Evolutionary conservation across 2,888 invertebrate genomes (phyloP).

Genomic region (Subacronicta megacephala): DNA sequence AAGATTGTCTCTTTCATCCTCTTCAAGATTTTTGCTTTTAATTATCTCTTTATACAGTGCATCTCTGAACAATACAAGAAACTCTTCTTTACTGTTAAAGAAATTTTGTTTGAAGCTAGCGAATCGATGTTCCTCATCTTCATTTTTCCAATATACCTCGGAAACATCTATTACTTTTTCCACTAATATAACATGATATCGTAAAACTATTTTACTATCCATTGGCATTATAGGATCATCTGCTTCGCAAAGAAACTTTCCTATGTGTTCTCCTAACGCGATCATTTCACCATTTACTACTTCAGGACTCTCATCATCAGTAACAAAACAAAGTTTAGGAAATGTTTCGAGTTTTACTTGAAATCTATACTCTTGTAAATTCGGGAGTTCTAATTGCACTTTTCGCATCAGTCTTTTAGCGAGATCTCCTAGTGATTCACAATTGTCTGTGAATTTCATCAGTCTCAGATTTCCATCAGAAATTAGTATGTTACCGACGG

Average conservation of each 20-base stretch:
- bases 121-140: constrained; percentile 23
- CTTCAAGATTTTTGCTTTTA: constrained; percentile 2
- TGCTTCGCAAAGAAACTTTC: constrained; percentile 13
- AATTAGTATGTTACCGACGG: constrained; percentile 38
- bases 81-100: constrained; percentile 16
- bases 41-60: constrained; percentile 14
- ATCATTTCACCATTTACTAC: constrained; percentile 9
- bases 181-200: constrained; percentile 38
- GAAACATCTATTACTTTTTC: constrained; percentile 27
- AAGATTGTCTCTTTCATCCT: constrained; percentile 1
- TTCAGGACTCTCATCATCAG: constrained; percentile 1
- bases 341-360: constrained; percentile 24
- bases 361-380: constrained; percentile 34
- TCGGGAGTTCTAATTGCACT: constrained; percentile 6
- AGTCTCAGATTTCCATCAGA: constrained; percentile 25
- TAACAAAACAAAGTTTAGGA: constrained; percentile 13
- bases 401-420: constrained; percentile 17
- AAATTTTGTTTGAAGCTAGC: constrained; percentile 34
- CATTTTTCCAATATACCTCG: constrained; percentile 7
- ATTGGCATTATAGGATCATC: constrained; percentile 15
- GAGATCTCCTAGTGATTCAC: constrained; percentile 7
- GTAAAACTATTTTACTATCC: constrained; percentile 21
- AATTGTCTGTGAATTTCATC: constrained; percentile 25
- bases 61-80: constrained; percentile 18
- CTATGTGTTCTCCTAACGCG: not conserved